A percentile compares a stretch with the other conserved stretches of the same genome.
phyloP scores from a whole-genome alignment of 2,888 invertebrate genomes.

The Cryptocephalus primarius region DNA sequence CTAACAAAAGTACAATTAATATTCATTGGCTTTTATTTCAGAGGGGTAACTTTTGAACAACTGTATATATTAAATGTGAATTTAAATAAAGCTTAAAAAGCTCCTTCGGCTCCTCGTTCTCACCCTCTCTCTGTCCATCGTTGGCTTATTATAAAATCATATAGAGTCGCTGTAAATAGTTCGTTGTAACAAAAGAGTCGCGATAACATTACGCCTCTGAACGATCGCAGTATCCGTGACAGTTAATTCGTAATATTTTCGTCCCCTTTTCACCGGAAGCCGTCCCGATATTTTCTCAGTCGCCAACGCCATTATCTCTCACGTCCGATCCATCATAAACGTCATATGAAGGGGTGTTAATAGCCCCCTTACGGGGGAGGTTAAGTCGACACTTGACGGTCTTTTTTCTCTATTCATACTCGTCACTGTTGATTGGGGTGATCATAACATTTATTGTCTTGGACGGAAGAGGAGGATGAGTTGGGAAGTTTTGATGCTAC shows the following conservation, averaged over 20 bases:
- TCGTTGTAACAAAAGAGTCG: conserved; percentile 25
- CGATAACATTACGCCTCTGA: conserved; percentile 28
- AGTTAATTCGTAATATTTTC: conserved; percentile 28
- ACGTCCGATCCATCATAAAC: conserved; percentile 35
- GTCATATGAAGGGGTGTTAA: conserved; percentile 32
- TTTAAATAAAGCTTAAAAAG: conserved; percentile 31
- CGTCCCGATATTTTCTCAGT: conserved; percentile 29
- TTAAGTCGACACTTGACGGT: conserved; percentile 1
- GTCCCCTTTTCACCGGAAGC: conserved; percentile 25
- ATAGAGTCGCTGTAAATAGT: conserved; percentile 28
- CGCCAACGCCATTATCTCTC: conserved; percentile 33
- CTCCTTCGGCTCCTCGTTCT: conserved; percentile 20
- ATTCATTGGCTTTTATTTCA: conserved; percentile 24
- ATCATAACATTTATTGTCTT: no score
- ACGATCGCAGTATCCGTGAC: conserved; percentile 34
- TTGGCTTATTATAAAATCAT: conserved; percentile 26
- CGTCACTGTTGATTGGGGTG: not conserved
- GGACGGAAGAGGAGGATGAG: no score
- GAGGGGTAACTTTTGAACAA: conserved; percentile 16
- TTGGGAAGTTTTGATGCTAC: no score
- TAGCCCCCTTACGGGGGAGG: conserved; percentile 17
- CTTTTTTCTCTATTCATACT: not conserved
- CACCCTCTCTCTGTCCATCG: conserved; percentile 20
- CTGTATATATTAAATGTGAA: conserved; percentile 35
- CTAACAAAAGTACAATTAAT: conserved; percentile 29